Percentiles rank a stretch among this genome's conserved stretches.
These are phyloP conservation scores for Eristalis tenax DNA, from an alignment of 2,888 invertebrate species.

Conservation along the genomic window DNA sequence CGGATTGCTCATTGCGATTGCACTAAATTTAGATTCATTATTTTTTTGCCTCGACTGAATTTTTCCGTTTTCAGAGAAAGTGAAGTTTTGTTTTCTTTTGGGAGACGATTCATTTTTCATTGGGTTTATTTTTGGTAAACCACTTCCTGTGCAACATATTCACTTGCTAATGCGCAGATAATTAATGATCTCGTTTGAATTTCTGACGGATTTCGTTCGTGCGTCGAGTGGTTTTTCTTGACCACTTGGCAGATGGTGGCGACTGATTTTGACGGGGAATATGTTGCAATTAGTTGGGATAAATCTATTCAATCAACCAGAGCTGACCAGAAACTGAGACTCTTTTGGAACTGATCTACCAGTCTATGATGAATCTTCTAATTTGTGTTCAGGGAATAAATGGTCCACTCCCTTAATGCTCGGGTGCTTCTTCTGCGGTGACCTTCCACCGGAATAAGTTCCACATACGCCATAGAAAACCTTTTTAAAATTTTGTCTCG, in stretches of 20 bases:
- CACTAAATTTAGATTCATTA: conserved; percentile 45
- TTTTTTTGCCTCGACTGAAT: background rate
- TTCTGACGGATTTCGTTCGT: background rate
- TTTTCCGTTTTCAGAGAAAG: conserved; percentile 24
- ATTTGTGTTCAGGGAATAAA: no score
- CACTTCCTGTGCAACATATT: background rate
- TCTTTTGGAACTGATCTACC: no score
- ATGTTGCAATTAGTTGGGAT: background rate
- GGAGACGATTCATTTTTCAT: conserved; percentile 2
- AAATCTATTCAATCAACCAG: no score
- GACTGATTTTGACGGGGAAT: background rate
- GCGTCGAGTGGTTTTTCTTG: background rate
- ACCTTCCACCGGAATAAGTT: no score
- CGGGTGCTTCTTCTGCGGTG: no score
- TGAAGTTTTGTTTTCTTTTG: conserved; percentile 23
- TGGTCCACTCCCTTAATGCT: no score
- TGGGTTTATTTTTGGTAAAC: background rate
- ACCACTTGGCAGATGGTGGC: background rate
- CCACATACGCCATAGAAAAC: no score
- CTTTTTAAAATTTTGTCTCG: no score
- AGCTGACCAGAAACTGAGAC: no score
- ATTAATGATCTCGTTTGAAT: background rate
- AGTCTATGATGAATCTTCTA: no score
- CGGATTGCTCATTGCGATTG: conserved; percentile 32
- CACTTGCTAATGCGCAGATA: background rate